These are phyloP conservation scores for Liolophura sinensis DNA, from an alignment of 1,140 invertebrate species.

Conservation along the genomic window DNA sequence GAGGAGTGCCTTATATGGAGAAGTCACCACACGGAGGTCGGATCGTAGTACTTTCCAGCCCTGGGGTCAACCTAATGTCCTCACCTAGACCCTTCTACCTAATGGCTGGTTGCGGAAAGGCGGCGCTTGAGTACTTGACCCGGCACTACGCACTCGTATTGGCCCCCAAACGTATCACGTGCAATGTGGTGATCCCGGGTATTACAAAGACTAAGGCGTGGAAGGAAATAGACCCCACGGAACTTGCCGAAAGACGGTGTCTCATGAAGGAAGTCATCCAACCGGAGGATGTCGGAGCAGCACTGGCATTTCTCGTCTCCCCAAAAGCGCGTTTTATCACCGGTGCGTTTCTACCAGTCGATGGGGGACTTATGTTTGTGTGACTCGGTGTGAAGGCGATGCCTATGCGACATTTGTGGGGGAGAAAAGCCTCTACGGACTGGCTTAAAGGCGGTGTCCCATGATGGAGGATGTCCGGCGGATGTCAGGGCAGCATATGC, in stretches of 20 bases:
- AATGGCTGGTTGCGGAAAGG: slow-evolving; percentile 2
- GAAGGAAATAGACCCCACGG: background rate
- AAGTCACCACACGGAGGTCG: background rate
- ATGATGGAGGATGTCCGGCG: too few relatives aligned
- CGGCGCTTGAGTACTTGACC: background rate
- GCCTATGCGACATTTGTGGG: too few relatives aligned
- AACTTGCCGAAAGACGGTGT: background rate
- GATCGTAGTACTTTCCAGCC: background rate
- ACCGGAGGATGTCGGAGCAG: background rate
- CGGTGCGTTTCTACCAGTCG: slow-evolving; percentile 4
- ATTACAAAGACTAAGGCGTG: slow-evolving; percentile 1
- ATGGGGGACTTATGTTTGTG: background rate
- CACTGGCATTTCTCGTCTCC: slow-evolving; percentile 3
- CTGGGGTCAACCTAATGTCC: too few relatives aligned
- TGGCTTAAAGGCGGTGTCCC: too few relatives aligned
- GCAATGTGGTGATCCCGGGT: slow-evolving; percentile 6
- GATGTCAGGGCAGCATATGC: too few relatives aligned
- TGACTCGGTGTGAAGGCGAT: too few relatives aligned
- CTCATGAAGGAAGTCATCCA: slow-evolving; percentile 1
- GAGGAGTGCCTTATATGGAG: slow-evolving; percentile 1
- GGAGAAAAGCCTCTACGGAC: too few relatives aligned
- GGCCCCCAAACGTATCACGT: background rate
- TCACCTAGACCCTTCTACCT: slow-evolving; percentile 2
- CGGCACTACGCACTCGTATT: slow-evolving; percentile 5
- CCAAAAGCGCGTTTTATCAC: background rate